Evolutionary conservation across 2,797 vertebrate genomes (phyloP).

Genomic region (Allobates femoralis): DNA sequence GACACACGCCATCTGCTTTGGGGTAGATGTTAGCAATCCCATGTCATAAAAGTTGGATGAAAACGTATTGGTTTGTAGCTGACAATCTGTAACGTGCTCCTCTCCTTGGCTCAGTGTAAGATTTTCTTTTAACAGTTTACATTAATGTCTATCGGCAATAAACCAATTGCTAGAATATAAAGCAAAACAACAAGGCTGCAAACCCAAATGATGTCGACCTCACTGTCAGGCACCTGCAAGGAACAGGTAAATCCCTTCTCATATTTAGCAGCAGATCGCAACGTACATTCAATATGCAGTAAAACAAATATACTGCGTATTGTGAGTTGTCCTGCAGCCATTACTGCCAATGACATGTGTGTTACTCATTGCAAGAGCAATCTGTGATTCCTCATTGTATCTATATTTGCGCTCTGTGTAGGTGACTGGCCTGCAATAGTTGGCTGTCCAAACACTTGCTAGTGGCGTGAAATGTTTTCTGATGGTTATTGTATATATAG

Average conservation of each 20-base stretch:
- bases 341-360: conserved; percentile 47
- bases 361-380: conserved; percentile 60
- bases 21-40: conserved; percentile 62
- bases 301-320: conserved; percentile 21
- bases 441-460: conserved; percentile 35
- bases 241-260: conserved; percentile 18
- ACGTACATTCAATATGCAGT: background rate
- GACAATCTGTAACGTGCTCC: conserved; percentile 44
- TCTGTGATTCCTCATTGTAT: conserved; percentile 56
- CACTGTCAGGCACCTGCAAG: background rate
- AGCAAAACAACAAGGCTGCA: conserved; percentile 8
- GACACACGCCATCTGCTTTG: conserved; percentile 62
- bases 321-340: conserved; percentile 29
- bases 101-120: conserved; percentile 23
- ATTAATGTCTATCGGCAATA: conserved; percentile 30
- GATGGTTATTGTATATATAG: conserved; percentile 28
- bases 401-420: conserved; percentile 61
- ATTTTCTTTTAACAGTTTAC: conserved; percentile 51
- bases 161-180: background rate
- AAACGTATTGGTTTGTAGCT: conserved; percentile 45
- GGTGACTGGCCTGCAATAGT: conserved; percentile 40
- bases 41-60: conserved; percentile 63
- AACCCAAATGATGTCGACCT: background rate
- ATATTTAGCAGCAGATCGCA: background rate
- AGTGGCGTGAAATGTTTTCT: conserved; percentile 32